phyloP scores from a whole-genome alignment of 2,888 invertebrate genomes.

The Apantesis nais region DNA sequence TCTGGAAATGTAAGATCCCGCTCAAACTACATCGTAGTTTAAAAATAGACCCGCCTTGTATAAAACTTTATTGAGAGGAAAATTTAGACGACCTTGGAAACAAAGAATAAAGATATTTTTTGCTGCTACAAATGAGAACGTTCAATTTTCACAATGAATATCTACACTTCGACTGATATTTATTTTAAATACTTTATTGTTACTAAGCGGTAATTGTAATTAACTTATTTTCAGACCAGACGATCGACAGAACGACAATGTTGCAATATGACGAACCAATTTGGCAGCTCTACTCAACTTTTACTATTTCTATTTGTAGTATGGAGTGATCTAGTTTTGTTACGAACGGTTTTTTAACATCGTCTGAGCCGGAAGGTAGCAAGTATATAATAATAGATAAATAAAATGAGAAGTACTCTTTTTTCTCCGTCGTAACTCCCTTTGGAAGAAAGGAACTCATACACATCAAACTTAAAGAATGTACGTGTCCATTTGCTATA shows the following conservation, averaged over 20 bases:
- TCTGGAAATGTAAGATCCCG: not conserved
- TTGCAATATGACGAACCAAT: conserved; percentile 3
- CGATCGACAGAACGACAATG: conserved; percentile 1
- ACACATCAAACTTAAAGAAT: too few species aligned
- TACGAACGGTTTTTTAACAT: not conserved
- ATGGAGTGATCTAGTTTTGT: not conserved
- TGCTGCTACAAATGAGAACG: not conserved
- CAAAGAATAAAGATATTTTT: conserved; percentile 5
- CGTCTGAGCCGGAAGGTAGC: not conserved
- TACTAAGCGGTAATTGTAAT: not conserved
- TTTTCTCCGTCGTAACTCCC: not conserved
- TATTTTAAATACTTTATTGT: not conserved
- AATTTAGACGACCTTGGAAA: conserved; percentile 9
- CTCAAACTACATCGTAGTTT: not conserved
- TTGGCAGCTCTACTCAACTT: conserved; percentile 12
- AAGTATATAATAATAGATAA: not conserved
- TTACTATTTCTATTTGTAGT: conserved; percentile 8
- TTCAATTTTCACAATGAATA: not conserved
- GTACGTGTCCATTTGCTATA: too few species aligned
- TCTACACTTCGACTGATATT: not conserved
- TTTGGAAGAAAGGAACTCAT: not conserved
- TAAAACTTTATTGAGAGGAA: conserved; percentile 9
- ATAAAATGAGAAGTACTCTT: not conserved
- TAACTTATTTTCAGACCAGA: not conserved
- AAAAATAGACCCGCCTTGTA: conserved; percentile 10